Evolutionary conservation across 2,888 invertebrate genomes (phyloP), one percentile per base, ranked within the genome.

Genomic region (Nowickia ferox): DNA sequence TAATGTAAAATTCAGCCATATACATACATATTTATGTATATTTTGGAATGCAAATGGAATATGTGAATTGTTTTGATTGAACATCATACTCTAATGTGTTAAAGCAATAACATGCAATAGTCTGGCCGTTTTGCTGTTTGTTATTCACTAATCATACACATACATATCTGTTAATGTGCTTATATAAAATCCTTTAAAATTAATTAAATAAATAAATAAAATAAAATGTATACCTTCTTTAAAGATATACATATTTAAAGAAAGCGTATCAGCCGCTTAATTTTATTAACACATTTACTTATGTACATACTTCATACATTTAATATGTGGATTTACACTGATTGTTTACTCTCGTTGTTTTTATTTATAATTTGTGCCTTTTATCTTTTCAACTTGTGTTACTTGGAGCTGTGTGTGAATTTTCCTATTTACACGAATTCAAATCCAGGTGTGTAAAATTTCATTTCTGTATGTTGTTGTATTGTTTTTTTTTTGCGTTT

Each of bases 381-480:
- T 78, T 38, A 51, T 78, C 51, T 46, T 30, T 61, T n/a, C 22
- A 22, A 11, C n/a, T 30, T 69, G 40, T 68, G 51, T 78, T 40
- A 51, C 69, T 53, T 69, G 42, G 15, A 63, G 63, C 65, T 65
- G 30, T 71, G 65, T 76, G 61, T 76, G 55, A 46, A 69, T 69
- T 69, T 63, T 15, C 15, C 19, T 61, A 63, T 69, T 82, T 75
- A 69, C n/a, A 42, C 51, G 17, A 63, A 48, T 59, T 68, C 42
- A 44, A 82, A 76, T 82, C 42, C 75, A 75, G 63, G 81, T 82
- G 81, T 82, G 82, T 63, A 82, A 51, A 46, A 48, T 63, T 68
- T 65, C 22, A 76, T 63, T 63, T 65, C 46, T 65, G 44, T 42
- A 30, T 63, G 13, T 40, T 22, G 44, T 75, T 51, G 40, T 82